Base-by-base conservation (phyloP, 2,113 vertebrate species). In the Zeus faber region DNA sequence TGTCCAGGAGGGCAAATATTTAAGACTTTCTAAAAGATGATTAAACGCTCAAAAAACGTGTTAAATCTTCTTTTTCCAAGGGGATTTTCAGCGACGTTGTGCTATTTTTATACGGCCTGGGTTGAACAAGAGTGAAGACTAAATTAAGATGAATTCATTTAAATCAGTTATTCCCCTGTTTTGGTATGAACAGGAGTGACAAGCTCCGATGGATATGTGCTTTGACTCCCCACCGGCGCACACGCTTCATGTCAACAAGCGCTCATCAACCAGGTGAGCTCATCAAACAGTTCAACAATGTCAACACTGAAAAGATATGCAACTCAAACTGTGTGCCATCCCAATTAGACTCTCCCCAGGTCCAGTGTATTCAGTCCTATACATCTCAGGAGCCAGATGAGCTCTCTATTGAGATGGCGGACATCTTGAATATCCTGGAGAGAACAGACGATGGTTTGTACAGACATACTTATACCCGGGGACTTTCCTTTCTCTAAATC, bases 151-250 rank as follows among this genome's bases (percentile, higher is more conserved):
- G n/a, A n/a, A n/a, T n/a, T n/a, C n/a, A n/a, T n/a, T n/a, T n/a
- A n/a, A n/a, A n/a, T n/a, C n/a, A n/a, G n/a, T n/a, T n/a, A n/a
- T n/a, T n/a, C n/a, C n/a, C n/a, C 6, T 22, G 23, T 31, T 77
- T 20, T 47, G 2, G 13, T 61, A 17, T 46, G 55, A 22, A 59
- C 79, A 99, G 96, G 91, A 98, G 94, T 0, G 95, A 98, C 70
- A 99, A 98, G 87, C 94, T 94, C 46, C 93, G 96, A 7, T 99
- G 96, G 96, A 95, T 96, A 78, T 95, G 91, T 44, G 91, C 94
- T 0, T 87, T 99, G 47, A 95, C 93, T 53, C 96, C 96, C 0
- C 97, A 96, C 66, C 89, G 93, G 1, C 91, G 95, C 61, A 95
- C 93, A 13, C 94, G 95, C 31, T 99, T 97, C 0, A 91, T 94